Evolutionary conservation across 2,113 vertebrate genomes (phyloP).

Genomic region (Triplophysa rosa): DNA sequence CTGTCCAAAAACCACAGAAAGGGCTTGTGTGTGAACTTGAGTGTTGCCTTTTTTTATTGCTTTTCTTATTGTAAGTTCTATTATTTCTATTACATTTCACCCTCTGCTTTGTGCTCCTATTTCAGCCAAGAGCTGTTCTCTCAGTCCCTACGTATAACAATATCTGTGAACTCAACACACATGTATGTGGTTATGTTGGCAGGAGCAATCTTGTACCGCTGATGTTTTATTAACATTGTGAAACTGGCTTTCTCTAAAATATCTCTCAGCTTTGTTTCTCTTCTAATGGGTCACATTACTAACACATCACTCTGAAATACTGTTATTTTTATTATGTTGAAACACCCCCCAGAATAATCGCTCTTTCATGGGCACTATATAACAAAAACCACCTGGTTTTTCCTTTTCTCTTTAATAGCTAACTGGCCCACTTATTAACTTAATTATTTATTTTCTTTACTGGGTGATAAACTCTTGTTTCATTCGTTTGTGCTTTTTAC

Average conservation of each 20-base stretch:
- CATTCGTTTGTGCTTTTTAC: constrained; percentile 34
- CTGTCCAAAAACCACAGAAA: constrained; percentile 72
- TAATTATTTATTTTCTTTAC: constrained; percentile 1
- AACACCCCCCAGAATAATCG: neutral
- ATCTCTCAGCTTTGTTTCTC: constrained; percentile 37
- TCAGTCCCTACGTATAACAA: constrained; percentile 58
- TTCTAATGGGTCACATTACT: constrained; percentile 28
- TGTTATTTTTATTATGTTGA: neutral
- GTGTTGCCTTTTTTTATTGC: constrained; percentile 45
- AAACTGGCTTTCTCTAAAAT: constrained; percentile 50
- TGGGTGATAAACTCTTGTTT: neutral
- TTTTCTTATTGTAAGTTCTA: constrained; percentile 33
- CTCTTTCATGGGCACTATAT: neutral
- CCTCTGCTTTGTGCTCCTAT: constrained; percentile 52
- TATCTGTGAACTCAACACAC: constrained; percentile 55
- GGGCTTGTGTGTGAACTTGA: constrained; percentile 57
- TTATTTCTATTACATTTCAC: constrained; percentile 52
- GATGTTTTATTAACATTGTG: constrained; percentile 58
- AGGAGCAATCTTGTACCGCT: constrained; percentile 46
- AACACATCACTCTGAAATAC: constrained; percentile 17
- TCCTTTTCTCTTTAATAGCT: constrained; percentile 14
- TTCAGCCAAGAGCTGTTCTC: constrained; percentile 41
- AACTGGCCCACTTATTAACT: neutral
- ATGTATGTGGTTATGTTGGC: constrained; percentile 61
- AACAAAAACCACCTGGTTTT: constrained; percentile 17